A percentile compares a stretch with the other conserved stretches of the same genome.
Evolutionary conservation across 2,113 vertebrate genomes (phyloP).

Genomic region (Mastomys coucha): DNA sequence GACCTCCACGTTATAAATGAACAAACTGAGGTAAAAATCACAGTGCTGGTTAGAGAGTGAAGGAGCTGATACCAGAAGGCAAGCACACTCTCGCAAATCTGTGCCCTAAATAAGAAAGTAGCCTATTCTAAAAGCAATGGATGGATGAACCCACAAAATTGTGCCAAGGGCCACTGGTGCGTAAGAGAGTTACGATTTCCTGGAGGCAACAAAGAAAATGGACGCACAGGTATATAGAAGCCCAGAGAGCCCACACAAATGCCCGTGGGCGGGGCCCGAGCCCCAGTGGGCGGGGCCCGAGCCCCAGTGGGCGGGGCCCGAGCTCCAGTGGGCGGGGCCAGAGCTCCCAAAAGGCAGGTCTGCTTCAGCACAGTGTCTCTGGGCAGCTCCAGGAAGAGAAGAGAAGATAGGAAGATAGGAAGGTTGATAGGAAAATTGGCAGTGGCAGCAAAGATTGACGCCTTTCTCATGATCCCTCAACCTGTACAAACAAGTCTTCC

Average conservation of each 20-base stretch:
- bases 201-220: neutral
- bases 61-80: neutral
- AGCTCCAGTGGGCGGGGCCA: neutral
- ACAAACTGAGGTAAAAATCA: neutral
- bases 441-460: neutral
- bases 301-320: neutral
- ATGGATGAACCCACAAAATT: neutral
- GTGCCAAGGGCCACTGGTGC: neutral
- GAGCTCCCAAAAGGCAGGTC: neutral
- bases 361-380: too few relatives aligned
- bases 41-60: neutral
- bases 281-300: neutral
- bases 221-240: neutral
- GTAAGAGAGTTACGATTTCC: neutral
- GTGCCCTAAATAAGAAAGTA: neutral
- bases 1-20: neutral
- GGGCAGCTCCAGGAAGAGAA: neutral
- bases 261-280: neutral
- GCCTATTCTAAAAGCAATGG: neutral
- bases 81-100: neutral
- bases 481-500: accelerated
- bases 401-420: too few relatives aligned
- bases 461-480: neutral
- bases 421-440: accelerated
- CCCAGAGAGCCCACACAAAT: neutral